These are phyloP conservation scores for Mus spretus DNA, from an alignment of 2,797 vertebrate species.

Conservation along the genomic window DNA sequence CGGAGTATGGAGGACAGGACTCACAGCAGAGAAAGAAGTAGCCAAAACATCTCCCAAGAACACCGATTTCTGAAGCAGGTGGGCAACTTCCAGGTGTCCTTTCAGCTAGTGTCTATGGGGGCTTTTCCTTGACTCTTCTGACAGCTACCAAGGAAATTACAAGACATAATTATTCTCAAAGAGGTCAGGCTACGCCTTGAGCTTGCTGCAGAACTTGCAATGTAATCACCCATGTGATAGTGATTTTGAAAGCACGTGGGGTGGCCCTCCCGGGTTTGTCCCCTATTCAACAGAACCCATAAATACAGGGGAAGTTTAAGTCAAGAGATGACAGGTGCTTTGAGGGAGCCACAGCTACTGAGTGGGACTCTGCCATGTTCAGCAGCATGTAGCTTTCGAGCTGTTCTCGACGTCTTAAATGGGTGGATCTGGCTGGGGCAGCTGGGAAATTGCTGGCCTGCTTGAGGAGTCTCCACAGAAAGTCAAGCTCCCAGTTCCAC, in stretches of 20 bases:
- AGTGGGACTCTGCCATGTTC: rapidly evolving
- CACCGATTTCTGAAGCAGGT: no score
- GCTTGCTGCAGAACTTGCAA: neutral
- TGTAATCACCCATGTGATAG: neutral
- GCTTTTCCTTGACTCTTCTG: neutral
- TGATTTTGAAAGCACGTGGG: neutral
- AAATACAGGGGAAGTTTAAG: no score
- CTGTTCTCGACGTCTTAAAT: neutral
- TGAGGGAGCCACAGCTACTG: no score
- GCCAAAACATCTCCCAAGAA: no score
- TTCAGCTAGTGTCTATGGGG: neutral
- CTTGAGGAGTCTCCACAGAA: neutral
- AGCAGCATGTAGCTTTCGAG: rapidly evolving
- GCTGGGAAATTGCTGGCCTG: neutral
- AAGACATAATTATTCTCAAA: neutral
- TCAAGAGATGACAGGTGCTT: rapidly evolving
- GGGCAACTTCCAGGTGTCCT: neutral
- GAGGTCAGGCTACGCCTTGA: neutral
- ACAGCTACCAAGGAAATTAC: neutral
- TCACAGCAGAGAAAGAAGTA: neutral
- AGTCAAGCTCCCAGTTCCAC: no score
- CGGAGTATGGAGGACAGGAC: neutral
- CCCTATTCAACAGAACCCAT: neutral
- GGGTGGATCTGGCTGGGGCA: no score
- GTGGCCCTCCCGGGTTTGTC: rapidly evolving